Percentiles rank a stretch among this genome's conserved stretches.
Evolutionary conservation across 2,888 invertebrate genomes (phyloP).

Genomic region (Oxystoma pomonae): DNA sequence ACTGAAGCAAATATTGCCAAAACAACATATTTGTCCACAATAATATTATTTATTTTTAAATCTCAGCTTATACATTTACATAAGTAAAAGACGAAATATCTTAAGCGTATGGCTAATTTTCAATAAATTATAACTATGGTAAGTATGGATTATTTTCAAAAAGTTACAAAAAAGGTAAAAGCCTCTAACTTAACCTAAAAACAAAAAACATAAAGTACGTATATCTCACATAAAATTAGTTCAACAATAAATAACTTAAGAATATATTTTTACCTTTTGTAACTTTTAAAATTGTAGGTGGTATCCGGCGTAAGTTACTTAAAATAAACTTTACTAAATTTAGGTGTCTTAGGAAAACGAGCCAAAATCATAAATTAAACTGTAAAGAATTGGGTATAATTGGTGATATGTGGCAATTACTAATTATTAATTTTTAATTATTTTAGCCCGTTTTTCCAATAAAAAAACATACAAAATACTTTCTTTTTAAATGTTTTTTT

Average conservation of each 20-base stretch:
- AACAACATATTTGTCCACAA: no score
- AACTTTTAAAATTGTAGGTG: constrained; percentile 1
- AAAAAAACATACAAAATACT: constrained; percentile 20
- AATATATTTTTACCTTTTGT: neutral
- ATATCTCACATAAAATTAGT: constrained; percentile 1
- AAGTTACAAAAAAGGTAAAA: neutral
- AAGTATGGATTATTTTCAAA: neutral
- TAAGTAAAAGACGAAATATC: no score
- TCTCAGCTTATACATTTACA: no score
- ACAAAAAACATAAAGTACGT: constrained; percentile 3
- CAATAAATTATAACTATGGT: neutral
- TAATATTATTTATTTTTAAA: no score
- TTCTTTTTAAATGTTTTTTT: constrained; percentile 16
- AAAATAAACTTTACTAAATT: no score
- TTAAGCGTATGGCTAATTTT: neutral
- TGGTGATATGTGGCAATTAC: constrained; percentile 21
- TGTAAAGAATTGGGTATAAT: constrained; percentile 11
- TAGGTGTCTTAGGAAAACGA: neutral
- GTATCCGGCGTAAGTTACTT: no score
- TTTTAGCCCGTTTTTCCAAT: neutral
- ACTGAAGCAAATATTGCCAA: no score
- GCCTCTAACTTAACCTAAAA: neutral
- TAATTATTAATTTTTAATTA: neutral
- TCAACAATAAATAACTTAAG: constrained; percentile 4
- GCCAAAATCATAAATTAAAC: neutral